Base-by-base conservation (phyloP, 2,888 invertebrate genomes). In the Sinotaia quadrata region DNA sequence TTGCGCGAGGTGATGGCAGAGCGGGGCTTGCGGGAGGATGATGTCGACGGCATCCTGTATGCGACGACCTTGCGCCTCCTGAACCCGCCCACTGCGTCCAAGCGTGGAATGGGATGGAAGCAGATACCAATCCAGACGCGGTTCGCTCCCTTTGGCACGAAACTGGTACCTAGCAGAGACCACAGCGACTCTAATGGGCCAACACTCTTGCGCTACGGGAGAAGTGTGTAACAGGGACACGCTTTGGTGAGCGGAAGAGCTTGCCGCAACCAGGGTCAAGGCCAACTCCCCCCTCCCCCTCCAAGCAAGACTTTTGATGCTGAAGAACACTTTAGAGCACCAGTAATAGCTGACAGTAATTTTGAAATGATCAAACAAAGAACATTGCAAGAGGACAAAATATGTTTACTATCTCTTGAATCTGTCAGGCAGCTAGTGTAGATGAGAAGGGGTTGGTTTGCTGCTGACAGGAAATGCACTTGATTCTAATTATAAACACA, bases 91-190 rank as follows among this genome's bases (percentile, higher is more conserved):
- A 24, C 27, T n/a, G n/a, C 12, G 37, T 8, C 12, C 7, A 18
- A 36, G 5, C 18, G 41, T 21, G 61, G 66, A 18, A 44, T 63
- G 3, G 57, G 29, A 0, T 63, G 62, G 57, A 62, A 29, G 34
- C 47, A 57, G 5, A 51, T 75, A 4, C 70, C 69, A n/a, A 71
- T 75, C 7, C 72, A 75, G 56, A 67, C 75, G 8, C 68, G 75
- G 52, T 75, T 72, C 49, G 72, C 75, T 18, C 58, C 75, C 15
- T 75, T 75, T 44, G 75, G 75, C 4, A 68, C 70, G 10, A 75
- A 75, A 36, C 61, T 75, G 31, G 68, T 72, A 12, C 75, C 75
- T 2, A 69, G 70, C 67, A 31, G 71, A 10, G 69, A 62, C 29
- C 59, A 44, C 4, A 51, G 71, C 12, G 75, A 73, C 18, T 68